These are phyloP conservation scores for Vanessa tameamea DNA, from an alignment of 1,140 invertebrate genomes.

Conservation along the genomic window DNA sequence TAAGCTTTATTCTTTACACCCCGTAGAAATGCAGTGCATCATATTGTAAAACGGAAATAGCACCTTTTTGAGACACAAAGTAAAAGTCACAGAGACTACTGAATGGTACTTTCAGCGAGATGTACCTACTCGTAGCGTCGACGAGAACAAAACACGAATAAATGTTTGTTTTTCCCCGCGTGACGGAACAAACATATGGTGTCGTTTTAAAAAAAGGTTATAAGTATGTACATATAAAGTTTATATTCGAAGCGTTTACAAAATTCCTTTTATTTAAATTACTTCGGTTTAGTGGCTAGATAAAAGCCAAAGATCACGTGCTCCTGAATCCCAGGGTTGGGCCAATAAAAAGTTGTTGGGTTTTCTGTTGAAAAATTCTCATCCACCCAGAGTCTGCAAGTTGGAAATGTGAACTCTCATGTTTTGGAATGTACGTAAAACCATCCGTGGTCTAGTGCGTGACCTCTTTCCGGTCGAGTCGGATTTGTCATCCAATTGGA, in stretches of 20 bases:
- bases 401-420: too few relatives aligned
- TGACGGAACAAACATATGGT: background rate
- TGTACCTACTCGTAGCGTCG: conserved; percentile 4
- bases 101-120: conserved; percentile 25
- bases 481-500: too few relatives aligned
- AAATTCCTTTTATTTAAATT: background rate
- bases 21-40: conserved; percentile 4
- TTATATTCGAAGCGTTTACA: background rate
- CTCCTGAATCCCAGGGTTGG: too few relatives aligned
- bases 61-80: conserved; percentile 31
- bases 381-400: too few relatives aligned
- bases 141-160: conserved; percentile 13
- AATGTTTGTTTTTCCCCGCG: conserved; percentile 21
- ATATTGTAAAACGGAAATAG: conserved; percentile 18
- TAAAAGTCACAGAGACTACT: conserved; percentile 14
- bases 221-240: background rate
- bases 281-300: background rate
- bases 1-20: conserved; percentile 7
- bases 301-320: too few relatives aligned
- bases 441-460: too few relatives aligned
- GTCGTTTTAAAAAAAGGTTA: background rate
- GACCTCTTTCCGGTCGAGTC: too few relatives aligned
- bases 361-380: too few relatives aligned
- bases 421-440: too few relatives aligned
- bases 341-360: too few relatives aligned